A percentile compares a stretch with the other conserved stretches of the same genome.
Conservation (phyloP, 2,797 vertebrate genomes). For the Nasua narica region DNA sequence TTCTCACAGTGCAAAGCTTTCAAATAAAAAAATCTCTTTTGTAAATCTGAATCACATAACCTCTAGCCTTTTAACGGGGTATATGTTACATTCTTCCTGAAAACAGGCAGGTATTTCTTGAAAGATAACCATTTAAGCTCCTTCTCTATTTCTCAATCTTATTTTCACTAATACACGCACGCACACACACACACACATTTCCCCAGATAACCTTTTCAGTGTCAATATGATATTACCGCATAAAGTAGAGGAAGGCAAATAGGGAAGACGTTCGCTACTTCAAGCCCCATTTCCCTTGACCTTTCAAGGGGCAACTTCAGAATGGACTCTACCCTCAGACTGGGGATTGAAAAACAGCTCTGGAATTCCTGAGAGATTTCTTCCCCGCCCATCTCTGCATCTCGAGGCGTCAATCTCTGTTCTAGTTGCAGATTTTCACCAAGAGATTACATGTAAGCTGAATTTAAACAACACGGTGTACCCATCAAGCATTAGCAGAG, state of each 20-base stretch:
- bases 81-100: neutral
- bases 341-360: neutral
- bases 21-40: conserved; percentile 31
- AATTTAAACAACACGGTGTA: neutral
- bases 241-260: neutral
- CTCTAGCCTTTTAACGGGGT: neutral
- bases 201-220: neutral
- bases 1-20: neutral
- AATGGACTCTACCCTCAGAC: neutral
- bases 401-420: neutral
- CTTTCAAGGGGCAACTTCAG: neutral
- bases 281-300: neutral
- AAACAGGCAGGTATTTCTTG: neutral
- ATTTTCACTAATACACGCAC: neutral
- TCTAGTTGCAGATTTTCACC: neutral
- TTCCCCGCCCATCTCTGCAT: neutral
- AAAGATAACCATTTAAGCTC: neutral
- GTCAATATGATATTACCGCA: neutral
- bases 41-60: neutral
- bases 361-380: neutral
- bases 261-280: neutral
- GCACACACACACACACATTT: neutral
- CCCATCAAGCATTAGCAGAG: neutral
- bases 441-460: neutral
- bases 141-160: conserved; percentile 9